Percentiles rank a stretch among this genome's conserved stretches.
Evolutionary conservation across 2,888 invertebrate genomes (phyloP).

Genomic region (Epinotia brunnichana): DNA sequence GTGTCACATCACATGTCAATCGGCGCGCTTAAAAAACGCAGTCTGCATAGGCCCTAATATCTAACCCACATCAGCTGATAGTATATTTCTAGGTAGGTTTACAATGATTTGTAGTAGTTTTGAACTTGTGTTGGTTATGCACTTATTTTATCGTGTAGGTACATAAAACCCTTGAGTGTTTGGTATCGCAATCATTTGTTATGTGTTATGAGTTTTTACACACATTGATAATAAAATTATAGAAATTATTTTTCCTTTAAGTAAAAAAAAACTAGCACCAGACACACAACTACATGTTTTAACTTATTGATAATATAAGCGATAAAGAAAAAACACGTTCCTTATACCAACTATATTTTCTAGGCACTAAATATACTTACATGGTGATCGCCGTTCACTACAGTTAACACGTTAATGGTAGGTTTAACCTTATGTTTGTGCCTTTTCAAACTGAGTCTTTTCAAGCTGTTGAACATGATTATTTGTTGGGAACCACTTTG

Average conservation of each 20-base stretch:
- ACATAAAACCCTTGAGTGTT: background rate
- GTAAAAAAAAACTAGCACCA: no score
- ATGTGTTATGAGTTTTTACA: background rate
- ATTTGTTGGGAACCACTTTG: conserved; percentile 34
- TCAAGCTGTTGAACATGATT: conserved; percentile 60
- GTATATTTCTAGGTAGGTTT: background rate
- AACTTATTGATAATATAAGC: conserved; percentile 8
- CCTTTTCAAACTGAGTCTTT: conserved; percentile 63
- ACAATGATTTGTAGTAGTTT: background rate
- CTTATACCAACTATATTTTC: background rate
- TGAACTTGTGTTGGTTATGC: background rate
- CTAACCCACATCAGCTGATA: background rate
- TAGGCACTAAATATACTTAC: conserved; percentile 51
- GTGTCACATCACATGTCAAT: no score
- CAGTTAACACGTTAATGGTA: conserved; percentile 38
- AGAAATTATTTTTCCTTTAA: no score
- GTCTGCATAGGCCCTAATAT: no score
- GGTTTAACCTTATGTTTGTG: conserved; percentile 49
- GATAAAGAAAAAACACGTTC: conserved; percentile 27
- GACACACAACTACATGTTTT: background rate
- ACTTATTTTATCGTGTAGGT: background rate
- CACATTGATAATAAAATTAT: no score
- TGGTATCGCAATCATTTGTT: no score
- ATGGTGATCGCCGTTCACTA: conserved; percentile 49
- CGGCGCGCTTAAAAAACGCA: no score